A percentile compares a stretch with the other conserved stretches of the same genome.
phyloP scores from a whole-genome alignment of 2,113 vertebrate genomes.

The Penelope pileata region DNA sequence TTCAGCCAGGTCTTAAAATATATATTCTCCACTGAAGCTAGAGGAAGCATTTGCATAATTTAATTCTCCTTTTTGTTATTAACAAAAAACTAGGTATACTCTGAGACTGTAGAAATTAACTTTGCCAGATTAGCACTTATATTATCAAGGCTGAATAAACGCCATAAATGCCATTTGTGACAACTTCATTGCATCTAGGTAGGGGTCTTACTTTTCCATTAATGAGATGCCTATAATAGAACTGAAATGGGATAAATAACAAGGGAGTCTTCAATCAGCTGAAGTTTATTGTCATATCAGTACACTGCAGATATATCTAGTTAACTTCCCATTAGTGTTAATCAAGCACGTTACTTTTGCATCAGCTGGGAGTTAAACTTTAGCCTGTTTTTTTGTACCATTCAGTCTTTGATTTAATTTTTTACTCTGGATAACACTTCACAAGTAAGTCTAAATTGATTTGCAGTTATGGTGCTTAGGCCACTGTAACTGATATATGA shows the following conservation, averaged over 20 bases:
- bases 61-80: neutral
- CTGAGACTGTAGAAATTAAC: neutral
- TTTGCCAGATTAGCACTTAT: neutral
- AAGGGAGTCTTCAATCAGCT: slow-evolving; percentile 23
- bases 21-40: neutral
- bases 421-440: neutral
- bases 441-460: neutral
- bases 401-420: slow-evolving; percentile 39
- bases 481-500: slow-evolving; percentile 23
- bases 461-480: neutral
- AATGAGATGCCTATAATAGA: neutral
- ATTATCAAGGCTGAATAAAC: neutral
- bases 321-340: slow-evolving; percentile 48
- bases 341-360: neutral
- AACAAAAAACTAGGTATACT: neutral
- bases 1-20: neutral
- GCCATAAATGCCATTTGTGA: neutral
- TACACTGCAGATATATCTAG: slow-evolving; percentile 30
- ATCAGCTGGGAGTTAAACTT: slow-evolving; percentile 34
- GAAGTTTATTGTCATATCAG: slow-evolving; percentile 47
- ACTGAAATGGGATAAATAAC: slow-evolving; percentile 3
- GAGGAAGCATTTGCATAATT: neutral
- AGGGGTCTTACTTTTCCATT: neutral
- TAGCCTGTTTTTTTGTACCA: slow-evolving; percentile 5
- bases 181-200: neutral